phyloP scores from a whole-genome alignment of 2,797 vertebrate genomes.

The Galagoides demidoff region DNA sequence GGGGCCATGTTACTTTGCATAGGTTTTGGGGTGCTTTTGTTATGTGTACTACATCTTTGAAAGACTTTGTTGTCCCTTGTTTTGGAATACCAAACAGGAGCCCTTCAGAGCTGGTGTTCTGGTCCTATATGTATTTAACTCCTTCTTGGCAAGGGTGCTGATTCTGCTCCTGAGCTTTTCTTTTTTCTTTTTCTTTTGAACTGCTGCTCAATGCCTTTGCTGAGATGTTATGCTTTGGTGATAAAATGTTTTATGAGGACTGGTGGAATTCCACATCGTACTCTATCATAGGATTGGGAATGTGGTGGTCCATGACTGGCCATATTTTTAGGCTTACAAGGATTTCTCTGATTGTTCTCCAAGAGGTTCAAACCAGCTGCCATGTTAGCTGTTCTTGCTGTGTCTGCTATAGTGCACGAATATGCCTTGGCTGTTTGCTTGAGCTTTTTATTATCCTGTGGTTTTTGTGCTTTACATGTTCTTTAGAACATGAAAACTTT shows the following conservation, averaged over 20 bases:
- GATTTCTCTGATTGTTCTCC: conserved; percentile 94
- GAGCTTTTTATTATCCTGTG: conserved; percentile 96
- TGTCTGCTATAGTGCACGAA: conserved; percentile 95
- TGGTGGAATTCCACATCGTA: conserved; percentile 99
- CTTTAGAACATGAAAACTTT: conserved; percentile 93
- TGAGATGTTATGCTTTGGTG: conserved; percentile 97
- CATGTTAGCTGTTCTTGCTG: conserved; percentile 94
- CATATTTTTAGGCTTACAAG: conserved; percentile 96
- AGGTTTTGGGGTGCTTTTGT: conserved; percentile 96
- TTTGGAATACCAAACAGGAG: conserved; percentile 92
- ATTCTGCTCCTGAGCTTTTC: conserved; percentile 89
- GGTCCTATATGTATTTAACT: conserved; percentile 97
- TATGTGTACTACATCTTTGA: conserved; percentile 96
- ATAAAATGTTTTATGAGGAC: conserved; percentile 99
- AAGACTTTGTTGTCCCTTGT: conserved; percentile 95
- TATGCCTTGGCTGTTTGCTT: conserved; percentile 94
- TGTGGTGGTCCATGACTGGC: conserved; percentile 98
- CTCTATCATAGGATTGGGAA: conserved; percentile 98
- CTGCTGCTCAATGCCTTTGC: conserved; percentile 98
- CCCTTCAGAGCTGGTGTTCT: conserved; percentile 93
- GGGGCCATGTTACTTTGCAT: conserved; percentile 95
- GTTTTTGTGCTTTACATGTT: conserved; percentile 95
- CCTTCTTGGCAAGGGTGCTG: conserved; percentile 96
- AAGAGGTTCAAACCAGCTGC: conserved; percentile 92
- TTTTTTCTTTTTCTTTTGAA: conserved; percentile 93